Conservation (phyloP, 2,113 vertebrate genomes). For the Hiodon alosoides region DNA sequence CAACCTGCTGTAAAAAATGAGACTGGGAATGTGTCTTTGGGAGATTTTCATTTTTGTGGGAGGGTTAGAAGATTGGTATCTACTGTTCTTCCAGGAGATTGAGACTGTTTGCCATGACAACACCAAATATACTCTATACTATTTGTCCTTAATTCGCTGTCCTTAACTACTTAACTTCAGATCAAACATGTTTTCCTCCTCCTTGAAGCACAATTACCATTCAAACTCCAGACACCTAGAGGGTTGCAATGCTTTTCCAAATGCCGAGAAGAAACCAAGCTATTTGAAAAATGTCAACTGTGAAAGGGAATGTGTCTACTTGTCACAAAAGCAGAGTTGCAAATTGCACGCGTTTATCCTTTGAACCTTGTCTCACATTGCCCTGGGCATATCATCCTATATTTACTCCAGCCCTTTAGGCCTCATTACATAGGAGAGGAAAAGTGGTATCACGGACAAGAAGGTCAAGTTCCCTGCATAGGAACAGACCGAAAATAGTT, state of each 20-base stretch:
- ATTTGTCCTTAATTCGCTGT: too few species aligned
- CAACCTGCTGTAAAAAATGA: too few species aligned
- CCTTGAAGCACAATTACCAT: neutral
- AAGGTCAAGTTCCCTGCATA: slow-evolving; percentile 66
- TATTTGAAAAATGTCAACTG: slow-evolving; percentile 37
- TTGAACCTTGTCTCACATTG: slow-evolving; percentile 49
- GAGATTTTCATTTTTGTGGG: too few species aligned
- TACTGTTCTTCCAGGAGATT: too few species aligned
- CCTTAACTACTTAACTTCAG: too few species aligned
- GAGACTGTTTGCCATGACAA: too few species aligned
- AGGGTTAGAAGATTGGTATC: too few species aligned
- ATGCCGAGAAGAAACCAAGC: neutral
- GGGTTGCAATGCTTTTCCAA: neutral
- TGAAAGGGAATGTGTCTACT: slow-evolving; percentile 28
- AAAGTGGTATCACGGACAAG: slow-evolving; percentile 41
- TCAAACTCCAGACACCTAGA: neutral
- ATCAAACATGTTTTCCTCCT: too few species aligned
- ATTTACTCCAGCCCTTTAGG: slow-evolving; percentile 57
- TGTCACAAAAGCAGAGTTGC: slow-evolving; percentile 34
- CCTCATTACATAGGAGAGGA: slow-evolving; percentile 23
- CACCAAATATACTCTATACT: too few species aligned
- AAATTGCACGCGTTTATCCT: slow-evolving; percentile 48
- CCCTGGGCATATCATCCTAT: slow-evolving; percentile 54
- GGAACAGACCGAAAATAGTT: slow-evolving; percentile 78
- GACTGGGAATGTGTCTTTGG: too few species aligned